Evolutionary conservation across 2,888 invertebrate genomes (phyloP), one percentile per base, ranked within the genome.

Genomic region (Drosophila buzzatii): DNA sequence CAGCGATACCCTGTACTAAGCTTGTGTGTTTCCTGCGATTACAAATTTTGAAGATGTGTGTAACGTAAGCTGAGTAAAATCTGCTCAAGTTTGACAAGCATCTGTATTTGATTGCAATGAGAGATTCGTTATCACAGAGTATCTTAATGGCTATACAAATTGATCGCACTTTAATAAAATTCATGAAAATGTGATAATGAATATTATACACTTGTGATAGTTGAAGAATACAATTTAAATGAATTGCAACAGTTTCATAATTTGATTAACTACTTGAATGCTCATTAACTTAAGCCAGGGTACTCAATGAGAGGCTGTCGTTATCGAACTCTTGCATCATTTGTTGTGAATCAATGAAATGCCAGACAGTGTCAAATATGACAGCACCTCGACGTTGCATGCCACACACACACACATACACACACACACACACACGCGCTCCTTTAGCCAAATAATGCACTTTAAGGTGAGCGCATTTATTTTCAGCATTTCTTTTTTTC

Each of bases 341-440:
- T 79, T 87, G 83, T 73, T 76, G 76, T 67, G 73, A 71, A 56
- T 71, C 81, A 79, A 73, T 79, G 74, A 76, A 87, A 81, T 81
- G 82, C 67, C 88, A 82, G 76, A 37, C 74, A 64, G 61, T 68
- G 73, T 57, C 73, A 67, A 58, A 71, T 60, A 57, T 82, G 82
- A 79, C 81, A 76, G 73, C 63, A 68, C 44, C 66, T 69, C 71
- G 63, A 49, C 70, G 41, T 62, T 66, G 31, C 56, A 51, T 35
- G 35, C 35, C 51, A 58, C 57, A 58, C 49, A 58, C 45, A n/a
- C n/a, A n/a, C n/a, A n/a, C n/a, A n/a, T n/a, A n/a, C n/a, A n/a
- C n/a, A n/a, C n/a, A n/a, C n/a, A 37, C 16, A 18, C 31, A 53
- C 44, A n/a, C n/a, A n/a, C n/a, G n/a, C n/a, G 53, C 23, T 73